Base-by-base conservation (phyloP, 2,797 vertebrate species). In the Tadarida brasiliensis region DNA sequence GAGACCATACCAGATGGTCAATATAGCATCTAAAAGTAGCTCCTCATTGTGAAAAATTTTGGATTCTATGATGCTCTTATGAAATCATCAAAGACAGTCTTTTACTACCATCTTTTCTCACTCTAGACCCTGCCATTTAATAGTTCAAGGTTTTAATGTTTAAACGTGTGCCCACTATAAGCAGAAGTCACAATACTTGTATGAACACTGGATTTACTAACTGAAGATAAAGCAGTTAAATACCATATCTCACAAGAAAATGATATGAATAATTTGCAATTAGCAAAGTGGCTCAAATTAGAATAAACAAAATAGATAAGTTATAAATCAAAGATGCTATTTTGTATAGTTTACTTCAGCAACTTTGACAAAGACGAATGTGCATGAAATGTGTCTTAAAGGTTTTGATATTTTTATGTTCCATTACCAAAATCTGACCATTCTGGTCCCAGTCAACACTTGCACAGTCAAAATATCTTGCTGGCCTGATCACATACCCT, bases 181-280 rank as follows among this genome's bases (percentile, higher is more conserved):
- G 39, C 26, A 71, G 19, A 90, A 80, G 16, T 93, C 30, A 47
- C 14, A 24, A 67, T 3, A 59, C 2, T 56, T 33, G 22, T 35
- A 71, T 33, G 28, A 51, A 14, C 5, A 78, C 12, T 30, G 3
- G 44, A 70, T 88, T 95, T 63, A 82, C 33, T 92, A 85, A 49
- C 8, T 51, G n/a, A 91, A 92, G 74, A 80, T 16, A 80, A 94
- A 56, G 26, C 19, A 88, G 16, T 67, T 65, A 92, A 91, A 90
- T 44, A 57, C 0, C 10, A 4, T 51, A n/a, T 76, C 17, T 74
- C 17, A n/a, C 0, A 76, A 91, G 71, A 91, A 92, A 93, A 51
- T 73, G 10, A 78, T 14, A 73, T 73, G 63, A 76, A 47, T 81
- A 56, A 63, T 57, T 84, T 89, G 14, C 54, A 87, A 59, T 24